Conservation (phyloP, 2,113 vertebrate species). For the Pelodiscus sinensis region DNA sequence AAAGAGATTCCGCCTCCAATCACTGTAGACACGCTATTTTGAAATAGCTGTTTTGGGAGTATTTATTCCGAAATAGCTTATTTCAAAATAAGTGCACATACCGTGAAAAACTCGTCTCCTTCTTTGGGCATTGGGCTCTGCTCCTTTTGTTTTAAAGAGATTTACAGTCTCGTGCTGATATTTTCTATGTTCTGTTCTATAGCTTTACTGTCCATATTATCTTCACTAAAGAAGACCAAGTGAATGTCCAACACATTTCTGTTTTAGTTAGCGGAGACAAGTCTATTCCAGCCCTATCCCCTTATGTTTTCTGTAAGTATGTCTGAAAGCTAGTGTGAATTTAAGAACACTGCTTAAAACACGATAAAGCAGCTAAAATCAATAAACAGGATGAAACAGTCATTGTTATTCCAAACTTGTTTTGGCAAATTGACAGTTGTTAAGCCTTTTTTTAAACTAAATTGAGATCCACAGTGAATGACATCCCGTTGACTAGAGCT, state of each 20-base stretch:
- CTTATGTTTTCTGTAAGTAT: constrained; percentile 19
- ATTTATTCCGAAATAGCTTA: too few species aligned
- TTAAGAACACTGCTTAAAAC: constrained; percentile 47
- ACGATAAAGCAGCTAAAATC: constrained; percentile 58
- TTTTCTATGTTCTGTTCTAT: constrained; percentile 22
- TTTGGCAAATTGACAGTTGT: constrained; percentile 49
- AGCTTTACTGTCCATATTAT: neutral
- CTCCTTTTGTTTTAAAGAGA: neutral
- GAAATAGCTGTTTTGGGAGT: too few species aligned
- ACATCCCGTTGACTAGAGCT: constrained; percentile 15
- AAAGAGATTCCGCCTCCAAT: too few species aligned
- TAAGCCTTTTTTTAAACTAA: constrained; percentile 54
- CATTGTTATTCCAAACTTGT: constrained; percentile 50
- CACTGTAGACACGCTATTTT: too few species aligned
- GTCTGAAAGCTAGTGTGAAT: constrained; percentile 43
- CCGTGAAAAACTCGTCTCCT: neutral
- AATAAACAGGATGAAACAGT: constrained; percentile 42
- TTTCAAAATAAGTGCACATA: too few species aligned
- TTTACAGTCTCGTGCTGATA: neutral
- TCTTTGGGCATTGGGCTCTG: neutral
- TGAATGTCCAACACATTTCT: neutral
- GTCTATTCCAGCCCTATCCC: constrained; percentile 18
- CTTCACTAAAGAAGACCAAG: neutral
- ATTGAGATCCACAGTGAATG: constrained; percentile 31
- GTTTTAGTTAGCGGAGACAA: constrained; percentile 23